These are phyloP conservation scores for Melospiza melodia DNA, from an alignment of 2,113 vertebrate genomes.

Conservation along the genomic window DNA sequence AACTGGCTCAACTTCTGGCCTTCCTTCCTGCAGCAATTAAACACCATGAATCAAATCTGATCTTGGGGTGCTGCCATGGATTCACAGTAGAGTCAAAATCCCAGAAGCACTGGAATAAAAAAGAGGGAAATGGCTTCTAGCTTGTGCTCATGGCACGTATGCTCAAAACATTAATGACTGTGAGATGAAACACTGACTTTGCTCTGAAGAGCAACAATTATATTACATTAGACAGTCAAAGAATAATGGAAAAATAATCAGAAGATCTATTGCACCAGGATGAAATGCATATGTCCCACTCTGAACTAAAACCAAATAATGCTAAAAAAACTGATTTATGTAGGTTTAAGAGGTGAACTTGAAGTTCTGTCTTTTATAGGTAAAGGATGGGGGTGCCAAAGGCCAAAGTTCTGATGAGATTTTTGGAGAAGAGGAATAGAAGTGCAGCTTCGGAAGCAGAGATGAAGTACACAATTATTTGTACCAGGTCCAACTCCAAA, in stretches of 20 bases:
- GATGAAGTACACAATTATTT: neutral
- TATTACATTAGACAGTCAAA: neutral
- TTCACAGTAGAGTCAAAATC: neutral
- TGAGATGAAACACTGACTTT: neutral
- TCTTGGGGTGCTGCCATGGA: neutral
- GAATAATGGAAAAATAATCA: neutral
- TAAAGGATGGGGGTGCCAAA: neutral
- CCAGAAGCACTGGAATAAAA: neutral
- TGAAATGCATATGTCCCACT: neutral
- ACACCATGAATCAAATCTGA: neutral
- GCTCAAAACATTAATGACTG: neutral
- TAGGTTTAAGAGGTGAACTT: neutral
- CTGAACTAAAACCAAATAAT: neutral
- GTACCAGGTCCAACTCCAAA: neutral
- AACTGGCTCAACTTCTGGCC: neutral
- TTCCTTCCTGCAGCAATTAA: neutral
- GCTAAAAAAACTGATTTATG: neutral
- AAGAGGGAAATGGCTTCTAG: neutral
- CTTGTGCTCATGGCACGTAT: fast-evolving
- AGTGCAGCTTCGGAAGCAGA: neutral
- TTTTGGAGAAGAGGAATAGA: neutral
- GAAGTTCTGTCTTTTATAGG: neutral
- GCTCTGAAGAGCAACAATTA: neutral
- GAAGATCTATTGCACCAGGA: neutral
- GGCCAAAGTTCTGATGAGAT: neutral